These are phyloP conservation scores for Murina feae DNA, from an alignment of 2,113 vertebrate species.

Conservation along the genomic window DNA sequence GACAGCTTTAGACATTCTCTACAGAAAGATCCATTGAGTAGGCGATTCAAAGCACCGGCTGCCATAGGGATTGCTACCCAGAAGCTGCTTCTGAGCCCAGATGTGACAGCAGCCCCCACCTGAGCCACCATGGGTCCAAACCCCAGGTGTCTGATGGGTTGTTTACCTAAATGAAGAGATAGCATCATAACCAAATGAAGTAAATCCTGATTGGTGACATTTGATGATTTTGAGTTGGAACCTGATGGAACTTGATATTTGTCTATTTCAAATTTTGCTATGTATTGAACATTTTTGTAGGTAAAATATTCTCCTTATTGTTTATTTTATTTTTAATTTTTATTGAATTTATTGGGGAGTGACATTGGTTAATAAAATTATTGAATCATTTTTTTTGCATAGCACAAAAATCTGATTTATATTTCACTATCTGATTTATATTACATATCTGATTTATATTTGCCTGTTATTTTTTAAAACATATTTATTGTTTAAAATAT, in stretches of 20 bases:
- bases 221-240: neutral
- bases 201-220: neutral
- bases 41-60: neutral
- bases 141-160: neutral
- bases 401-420: neutral
- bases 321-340: neutral
- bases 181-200: neutral
- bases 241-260: conserved; percentile 12
- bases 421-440: neutral
- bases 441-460: neutral
- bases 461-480: neutral
- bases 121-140: neutral
- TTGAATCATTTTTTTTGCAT: neutral
- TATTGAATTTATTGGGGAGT: neutral
- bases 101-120: neutral
- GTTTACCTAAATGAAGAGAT: neutral
- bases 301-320: neutral
- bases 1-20: neutral
- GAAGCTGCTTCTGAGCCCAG: neutral
- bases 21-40: neutral
- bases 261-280: neutral
- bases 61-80: neutral
- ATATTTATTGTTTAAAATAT: no score
- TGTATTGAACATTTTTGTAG: neutral
- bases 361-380: neutral